Evolutionary conservation across 2,113 vertebrate species (phyloP), one percentile per base, ranked within the genome.

Genomic region (Rhea americana): DNA sequence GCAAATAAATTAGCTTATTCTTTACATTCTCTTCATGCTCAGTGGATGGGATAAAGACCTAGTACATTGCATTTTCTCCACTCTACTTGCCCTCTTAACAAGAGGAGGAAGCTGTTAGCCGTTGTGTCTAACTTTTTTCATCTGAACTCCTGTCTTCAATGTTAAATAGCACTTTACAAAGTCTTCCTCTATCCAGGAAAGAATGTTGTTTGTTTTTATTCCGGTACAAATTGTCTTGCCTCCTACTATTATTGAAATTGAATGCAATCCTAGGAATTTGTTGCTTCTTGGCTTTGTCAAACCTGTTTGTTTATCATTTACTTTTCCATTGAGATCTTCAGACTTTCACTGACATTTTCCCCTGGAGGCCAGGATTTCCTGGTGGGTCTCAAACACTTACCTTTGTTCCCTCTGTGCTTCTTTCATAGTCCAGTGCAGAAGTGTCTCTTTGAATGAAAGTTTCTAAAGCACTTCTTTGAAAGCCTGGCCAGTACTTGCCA

Each of bases 401-500:
- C 47, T 63, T 39, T 51, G 14, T 51, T 62, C 17, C 43, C 13
- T 47, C n/a, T 35, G 45, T 28, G n/a, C 32, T 45, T 18, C 43
- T n/a, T 75, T 10, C 18, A 13, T 37, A 37, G 20, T 21, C n/a
- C n/a, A 62, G 26, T 22, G 45, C 35, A 25, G n/a, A 15, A 48
- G 25, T 37, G 56, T 76, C 13, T 77, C 24, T 61, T 37, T 37
- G 45, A 9, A 30, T 7, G 3, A 17, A 65, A 39, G 15, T 35
- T 91, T 73, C 47, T 63, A 25, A 76, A 68, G 28, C 24, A 9
- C 16, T 16, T 39, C 41, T 62, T 48, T 41, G 22, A 8, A 56
- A 53, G 4, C 0, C 2, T 21, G 61, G 43, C 62, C 39, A 55
- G 13, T 78, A 17, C 4, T 63, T 9, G 3, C 1, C 1, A 0